Evolutionary conservation across 2,888 invertebrate species (phyloP), one percentile per base, ranked within the genome.

Genomic region (Phyllotreta striolata): DNA sequence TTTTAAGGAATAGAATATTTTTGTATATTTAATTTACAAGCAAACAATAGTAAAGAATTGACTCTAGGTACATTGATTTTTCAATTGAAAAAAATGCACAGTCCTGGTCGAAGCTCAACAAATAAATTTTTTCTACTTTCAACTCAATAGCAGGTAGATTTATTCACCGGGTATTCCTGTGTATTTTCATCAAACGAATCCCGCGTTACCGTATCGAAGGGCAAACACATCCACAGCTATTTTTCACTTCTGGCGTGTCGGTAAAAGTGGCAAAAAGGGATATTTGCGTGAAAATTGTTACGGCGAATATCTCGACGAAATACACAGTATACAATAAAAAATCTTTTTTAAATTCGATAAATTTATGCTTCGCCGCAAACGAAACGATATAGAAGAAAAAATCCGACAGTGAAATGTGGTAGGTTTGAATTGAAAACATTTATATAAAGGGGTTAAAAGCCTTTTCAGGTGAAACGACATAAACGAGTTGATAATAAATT

Each of bases 171-270:
- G 6, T 49, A 49, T 49, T 35, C 35, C 14, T 35, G n/a, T 49
- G 34, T 49, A 35, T 49, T 35, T 49, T 8, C 35, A 49, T 49
- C 49, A 49, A 49, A 49, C 49, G 37, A 34, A 49, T 49, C n/a
- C 37, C 10, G 12, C 37, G 9, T 34, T 49, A 3, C 49, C 35
- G 10, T 8, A 35, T 49, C 35, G 49, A 35, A 49, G 10, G 12
- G 49, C 49, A 49, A 49, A 49, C 35, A 35, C 35, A 49, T 49
- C 49, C 4, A 35, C 10, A 35, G 49, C 49, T 35, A 49, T 49
- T 49, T 49, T 49, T 49, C 35, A 49, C 49, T 49, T n/a, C 6
- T 35, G 49, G 49, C 49, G 24, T 24, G 24, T 4, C 24, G 24
- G 24, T 24, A 49, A 49, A 49, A 14, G 47, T 47, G 47, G 24